phyloP scores from a whole-genome alignment of 1,140 invertebrate species.

The Drosophila nebulosa region DNA sequence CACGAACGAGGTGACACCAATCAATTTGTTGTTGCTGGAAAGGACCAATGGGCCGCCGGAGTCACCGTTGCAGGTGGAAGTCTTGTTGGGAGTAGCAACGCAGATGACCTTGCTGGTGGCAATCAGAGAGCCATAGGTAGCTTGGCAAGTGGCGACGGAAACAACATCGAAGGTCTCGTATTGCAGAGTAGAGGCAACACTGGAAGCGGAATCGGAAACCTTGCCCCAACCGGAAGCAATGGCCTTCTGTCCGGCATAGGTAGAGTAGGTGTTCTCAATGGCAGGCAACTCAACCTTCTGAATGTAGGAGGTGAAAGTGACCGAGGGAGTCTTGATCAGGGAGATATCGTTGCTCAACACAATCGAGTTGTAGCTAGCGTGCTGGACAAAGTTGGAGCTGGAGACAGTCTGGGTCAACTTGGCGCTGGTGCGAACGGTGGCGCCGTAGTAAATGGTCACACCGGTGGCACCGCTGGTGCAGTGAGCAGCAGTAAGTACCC shows the following conservation, averaged over 20 bases:
- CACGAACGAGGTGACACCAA: conserved; percentile 80
- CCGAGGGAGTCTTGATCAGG: conserved; percentile 26
- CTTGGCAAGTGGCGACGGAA: conserved; percentile 11
- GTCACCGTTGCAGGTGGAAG: conserved; percentile 49
- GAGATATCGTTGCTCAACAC: conserved; percentile 49
- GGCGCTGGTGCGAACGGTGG: conserved; percentile 30
- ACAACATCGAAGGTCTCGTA: conserved; percentile 25
- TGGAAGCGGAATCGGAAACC: conserved; percentile 30
- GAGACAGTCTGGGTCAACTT: conserved; percentile 10
- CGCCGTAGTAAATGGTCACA: conserved; percentile 54
- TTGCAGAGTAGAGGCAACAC: conserved; percentile 26
- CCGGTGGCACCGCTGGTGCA: conserved; percentile 68
- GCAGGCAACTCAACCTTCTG: conserved; percentile 31
- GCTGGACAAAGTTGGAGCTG: conserved; percentile 34
- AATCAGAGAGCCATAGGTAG: conserved; percentile 18
- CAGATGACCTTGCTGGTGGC: conserved; percentile 18
- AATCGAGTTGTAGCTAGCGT: conserved; percentile 39
- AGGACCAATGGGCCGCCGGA: conserved; percentile 80
- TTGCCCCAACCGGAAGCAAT: conserved; percentile 54
- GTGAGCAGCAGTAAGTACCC: conserved; percentile 84
- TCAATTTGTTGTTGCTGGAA: conserved; percentile 63
- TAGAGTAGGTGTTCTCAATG: conserved; percentile 25
- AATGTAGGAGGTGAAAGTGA: conserved; percentile 19
- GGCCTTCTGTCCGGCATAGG: conserved; percentile 32
- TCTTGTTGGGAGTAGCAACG: conserved; percentile 15